Base-by-base conservation (phyloP, 2,797 vertebrate species). In the Danio aesculapii region DNA sequence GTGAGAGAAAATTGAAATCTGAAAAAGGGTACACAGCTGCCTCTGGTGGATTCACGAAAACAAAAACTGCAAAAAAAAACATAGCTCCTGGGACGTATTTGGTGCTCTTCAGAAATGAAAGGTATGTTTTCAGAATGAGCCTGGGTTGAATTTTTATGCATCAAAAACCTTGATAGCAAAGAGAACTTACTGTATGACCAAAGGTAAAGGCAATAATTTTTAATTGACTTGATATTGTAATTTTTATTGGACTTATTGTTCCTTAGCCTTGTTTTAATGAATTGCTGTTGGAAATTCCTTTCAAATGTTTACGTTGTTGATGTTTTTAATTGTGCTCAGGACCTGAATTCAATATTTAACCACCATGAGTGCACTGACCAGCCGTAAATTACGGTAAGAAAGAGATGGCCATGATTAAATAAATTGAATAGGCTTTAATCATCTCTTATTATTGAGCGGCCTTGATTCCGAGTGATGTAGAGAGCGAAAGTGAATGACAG, bases 361-460 rank as follows among this genome's bases (percentile, higher is more conserved):
- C n/a, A 43, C 16, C 67, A 21, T 1, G 8, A 19, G 61, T 19
- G 58, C 59, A 61, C 55, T 77, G 61, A 78, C 47, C 50, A 47
- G 3, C 16, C 50, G 39, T 47, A 47, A 49, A 73, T 66, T 49
- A 74, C 39, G 21, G 43, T 17, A n/a, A 66, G 43, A 55, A 64
- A 64, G 17, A 71, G 30, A 30, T 52, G 17, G 14, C 16, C 41
- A 16, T 17, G 39, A 73, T 80, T 64, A 80, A 66, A 80, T 80
- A 80, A 64, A 80, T 41, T 66, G 16, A 73, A 81, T 49, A 58
- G 43, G 64, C 52, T 81, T 74, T 74, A 74, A 81, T 81, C 52
- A 81, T 58, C 7, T 49, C 11, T 66, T 47, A 66, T 58, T 73
- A 66, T 74, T 64, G 69, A 72, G 55, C 7, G 59, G 70, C 61